Evolutionary conservation across 2,113 vertebrate species (phyloP).

Genomic region (Hydrolagus affinis): DNA sequence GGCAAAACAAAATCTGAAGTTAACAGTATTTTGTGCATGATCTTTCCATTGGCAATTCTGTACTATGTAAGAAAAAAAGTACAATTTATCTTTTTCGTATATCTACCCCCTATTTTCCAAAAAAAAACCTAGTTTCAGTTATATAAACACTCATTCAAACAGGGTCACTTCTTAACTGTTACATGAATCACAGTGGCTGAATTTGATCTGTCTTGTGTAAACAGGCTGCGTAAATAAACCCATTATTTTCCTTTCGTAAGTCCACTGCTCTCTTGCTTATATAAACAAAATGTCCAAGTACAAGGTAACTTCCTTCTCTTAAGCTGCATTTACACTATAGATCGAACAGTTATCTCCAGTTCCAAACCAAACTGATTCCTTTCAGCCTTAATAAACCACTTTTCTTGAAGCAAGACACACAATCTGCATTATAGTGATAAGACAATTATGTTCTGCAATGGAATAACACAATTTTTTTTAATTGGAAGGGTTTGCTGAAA

Average conservation of each 20-base stretch:
- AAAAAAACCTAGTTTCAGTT: background rate
- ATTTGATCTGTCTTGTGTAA: constrained; percentile 30
- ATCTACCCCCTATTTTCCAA: too few relatives aligned
- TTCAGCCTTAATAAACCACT: background rate
- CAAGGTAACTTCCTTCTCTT: constrained; percentile 20
- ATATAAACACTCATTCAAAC: constrained; percentile 17
- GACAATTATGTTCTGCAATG: too few relatives aligned
- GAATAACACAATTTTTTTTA: too few relatives aligned
- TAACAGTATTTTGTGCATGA: too few relatives aligned
- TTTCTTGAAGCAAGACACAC: background rate
- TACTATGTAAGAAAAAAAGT: too few relatives aligned
- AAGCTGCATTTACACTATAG: background rate
- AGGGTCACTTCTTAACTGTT: background rate
- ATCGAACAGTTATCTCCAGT: too few relatives aligned
- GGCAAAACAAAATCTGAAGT: too few relatives aligned
- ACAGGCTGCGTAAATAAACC: constrained; percentile 28
- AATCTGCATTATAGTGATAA: background rate
- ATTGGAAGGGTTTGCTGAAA: too few relatives aligned
- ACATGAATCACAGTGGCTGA: background rate
- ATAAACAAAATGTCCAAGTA: constrained; percentile 14
- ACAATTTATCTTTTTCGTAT: too few relatives aligned
- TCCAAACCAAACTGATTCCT: background rate
- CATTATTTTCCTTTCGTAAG: constrained; percentile 35
- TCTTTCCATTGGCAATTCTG: too few relatives aligned
- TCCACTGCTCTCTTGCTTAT: constrained; percentile 32